Conservation (phyloP, 2,113 vertebrate genomes). For the Columba livia region DNA sequence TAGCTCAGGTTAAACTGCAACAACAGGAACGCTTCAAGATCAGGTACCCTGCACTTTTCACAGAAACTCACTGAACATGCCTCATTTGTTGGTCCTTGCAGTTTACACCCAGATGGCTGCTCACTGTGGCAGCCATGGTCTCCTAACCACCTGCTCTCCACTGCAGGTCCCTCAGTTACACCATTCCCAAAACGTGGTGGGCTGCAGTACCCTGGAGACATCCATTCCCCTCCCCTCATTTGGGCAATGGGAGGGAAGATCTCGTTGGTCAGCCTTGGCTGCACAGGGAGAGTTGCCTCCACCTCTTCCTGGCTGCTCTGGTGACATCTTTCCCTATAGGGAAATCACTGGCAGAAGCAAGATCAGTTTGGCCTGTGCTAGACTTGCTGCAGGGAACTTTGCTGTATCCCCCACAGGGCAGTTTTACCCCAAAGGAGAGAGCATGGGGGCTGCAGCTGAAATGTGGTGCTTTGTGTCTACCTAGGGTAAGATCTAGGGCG, state of each 20-base stretch:
- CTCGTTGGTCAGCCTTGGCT: not conserved
- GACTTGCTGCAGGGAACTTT: not conserved
- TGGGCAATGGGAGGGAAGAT: not conserved
- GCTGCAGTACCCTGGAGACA: not conserved
- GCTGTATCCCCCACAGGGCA: not conserved
- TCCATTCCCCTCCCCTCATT: not conserved
- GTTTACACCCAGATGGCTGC: not conserved
- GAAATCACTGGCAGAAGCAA: not conserved
- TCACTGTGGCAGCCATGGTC: not conserved
- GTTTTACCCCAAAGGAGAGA: not conserved
- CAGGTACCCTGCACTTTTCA: not conserved
- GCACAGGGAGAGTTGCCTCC: not conserved
- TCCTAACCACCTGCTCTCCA: not conserved
- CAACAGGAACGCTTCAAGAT: not conserved
- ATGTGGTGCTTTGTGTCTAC: not conserved
- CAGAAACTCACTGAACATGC: not conserved
- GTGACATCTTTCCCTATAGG: not conserved
- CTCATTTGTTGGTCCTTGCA: not conserved
- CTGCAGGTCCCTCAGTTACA: not conserved
- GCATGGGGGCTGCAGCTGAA: not conserved
- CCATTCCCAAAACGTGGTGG: not conserved
- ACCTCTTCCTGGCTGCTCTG: not conserved
- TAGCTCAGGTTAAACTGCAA: no score
- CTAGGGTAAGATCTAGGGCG: not conserved
- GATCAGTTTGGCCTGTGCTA: not conserved